Evolutionary conservation across 2,888 invertebrate species (phyloP).

Genomic region (Mellilla xanthometata): DNA sequence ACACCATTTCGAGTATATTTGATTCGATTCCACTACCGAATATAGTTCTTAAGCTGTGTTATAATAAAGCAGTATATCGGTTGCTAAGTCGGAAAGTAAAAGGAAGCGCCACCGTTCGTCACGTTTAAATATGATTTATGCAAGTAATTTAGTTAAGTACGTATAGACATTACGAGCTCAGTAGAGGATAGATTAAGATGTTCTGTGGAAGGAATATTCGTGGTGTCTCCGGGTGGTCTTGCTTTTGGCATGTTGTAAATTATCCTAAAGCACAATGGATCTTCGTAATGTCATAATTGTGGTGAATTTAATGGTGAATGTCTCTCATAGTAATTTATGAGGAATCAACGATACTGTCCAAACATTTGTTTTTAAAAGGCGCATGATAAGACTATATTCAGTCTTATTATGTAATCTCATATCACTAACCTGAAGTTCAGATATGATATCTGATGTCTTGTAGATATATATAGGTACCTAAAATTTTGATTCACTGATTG

Average conservation of each 20-base stretch:
- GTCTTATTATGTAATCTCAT: too few relatives aligned
- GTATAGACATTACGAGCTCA: constrained; percentile 70
- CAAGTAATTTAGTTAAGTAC: constrained; percentile 81
- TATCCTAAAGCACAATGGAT: constrained; percentile 23
- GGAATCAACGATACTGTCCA: too few relatives aligned
- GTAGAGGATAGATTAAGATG: constrained; percentile 73
- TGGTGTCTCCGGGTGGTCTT: constrained; percentile 23
- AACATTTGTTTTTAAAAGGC: too few relatives aligned
- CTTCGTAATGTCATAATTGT: constrained; percentile 12
- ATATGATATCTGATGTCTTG: too few relatives aligned
- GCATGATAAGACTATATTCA: too few relatives aligned
- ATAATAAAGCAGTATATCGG: constrained; percentile 45
- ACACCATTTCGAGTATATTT: constrained; percentile 1
- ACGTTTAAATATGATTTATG: constrained; percentile 82
- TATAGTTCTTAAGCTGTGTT: constrained; percentile 36
- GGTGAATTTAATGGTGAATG: constrained; percentile 8
- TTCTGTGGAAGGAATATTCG: constrained; percentile 56
- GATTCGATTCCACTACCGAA: constrained; percentile 24
- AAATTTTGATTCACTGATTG: too few relatives aligned
- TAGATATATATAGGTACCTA: too few relatives aligned
- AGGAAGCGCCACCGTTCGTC: constrained; percentile 60
- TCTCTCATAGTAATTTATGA: not conserved
- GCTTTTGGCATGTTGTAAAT: constrained; percentile 21
- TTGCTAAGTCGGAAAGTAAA: constrained; percentile 35
- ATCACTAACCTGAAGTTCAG: too few relatives aligned